These are phyloP conservation scores for Poecilia picta DNA, from an alignment of 2,797 vertebrate species.

Conservation along the genomic window DNA sequence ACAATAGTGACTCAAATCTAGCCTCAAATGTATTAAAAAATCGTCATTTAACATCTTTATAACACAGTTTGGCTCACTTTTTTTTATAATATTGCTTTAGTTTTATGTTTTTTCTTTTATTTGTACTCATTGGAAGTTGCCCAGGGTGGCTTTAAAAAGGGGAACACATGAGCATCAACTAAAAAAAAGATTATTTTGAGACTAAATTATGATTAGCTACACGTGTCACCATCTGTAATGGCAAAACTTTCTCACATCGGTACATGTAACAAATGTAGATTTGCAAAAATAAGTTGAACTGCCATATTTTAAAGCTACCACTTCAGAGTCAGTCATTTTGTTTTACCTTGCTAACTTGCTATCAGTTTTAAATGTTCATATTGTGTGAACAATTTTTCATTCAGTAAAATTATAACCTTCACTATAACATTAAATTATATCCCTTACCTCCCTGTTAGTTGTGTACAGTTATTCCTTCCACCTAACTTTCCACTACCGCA, in stretches of 20 bases:
- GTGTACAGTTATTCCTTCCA: not conserved
- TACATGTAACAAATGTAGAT: not conserved
- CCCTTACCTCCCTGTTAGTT: not conserved
- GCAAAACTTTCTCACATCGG: not conserved
- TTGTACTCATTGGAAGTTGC: not conserved
- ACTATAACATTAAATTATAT: too few species aligned
- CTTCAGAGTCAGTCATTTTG: too few species aligned
- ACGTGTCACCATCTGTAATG: not conserved
- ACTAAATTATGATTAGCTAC: not conserved
- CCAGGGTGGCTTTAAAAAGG: not conserved
- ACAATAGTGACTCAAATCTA: not conserved
- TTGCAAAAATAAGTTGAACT: not conserved
- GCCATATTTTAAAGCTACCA: not conserved
- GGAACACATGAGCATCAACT: not conserved
- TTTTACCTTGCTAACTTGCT: not conserved
- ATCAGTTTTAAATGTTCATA: not conserved
- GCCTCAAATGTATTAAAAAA: not conserved
- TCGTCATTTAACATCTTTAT: not conserved
- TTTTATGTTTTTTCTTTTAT: not conserved
- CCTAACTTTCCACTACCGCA: not conserved
- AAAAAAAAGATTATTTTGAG: not conserved
- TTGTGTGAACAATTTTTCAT: not conserved
- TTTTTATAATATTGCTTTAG: not conserved
- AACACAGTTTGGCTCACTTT: not conserved
- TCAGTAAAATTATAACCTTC: not conserved